Evolutionary conservation across 2,888 invertebrate genomes (phyloP), one percentile per base, ranked within the genome.

Genomic region (Lobophora halterata): DNA sequence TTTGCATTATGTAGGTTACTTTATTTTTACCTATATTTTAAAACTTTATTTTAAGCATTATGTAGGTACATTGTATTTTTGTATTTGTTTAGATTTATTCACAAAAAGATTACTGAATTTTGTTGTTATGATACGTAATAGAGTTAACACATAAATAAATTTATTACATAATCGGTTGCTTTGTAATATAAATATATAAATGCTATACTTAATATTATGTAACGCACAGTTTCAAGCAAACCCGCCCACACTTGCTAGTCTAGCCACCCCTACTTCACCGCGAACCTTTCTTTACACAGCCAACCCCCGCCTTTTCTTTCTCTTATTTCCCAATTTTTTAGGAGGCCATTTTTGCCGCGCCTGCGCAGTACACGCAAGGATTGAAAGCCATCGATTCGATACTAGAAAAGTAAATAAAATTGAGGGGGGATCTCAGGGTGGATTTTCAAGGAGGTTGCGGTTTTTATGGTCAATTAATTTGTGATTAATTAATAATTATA

Each of bases 241-340:
- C 19, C 49, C 61, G 6, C 5, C 8, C 3, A 2, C 25, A 3
- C 0, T 1, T n/a, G 0, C 37, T 42, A 58, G 62, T 52, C 27
- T 17, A 3, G 8, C 31, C 58, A 23, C 6, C 4, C 7, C 13
- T 38, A 46, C 55, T 42, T 12, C 36, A 69, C 70, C 21, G 46
- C 66, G 65, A 65, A 61, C 67, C 56, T 63, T 73, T 69, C 65
- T 61, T 56, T 49, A 40, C 24, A 46, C 56, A 59, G 53, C 61
- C 67, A 60, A 16, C 64, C 71, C 72, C 66, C 65, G 60, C 62
- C 63, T 60, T 63, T 80, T 85, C 80, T 83, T 85, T 83, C 81
- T 85, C 80, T 85, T 85, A 82, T 86, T 86, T 83, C 77, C 75
- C 69, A 61, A 60, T 64, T 77, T 85, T 87, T 86, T 77, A 70